These are phyloP conservation scores for Theonella swinhoei DNA, from an alignment of 37 sponge, comb jelly and placozoan species.

Conservation along the genomic window DNA sequence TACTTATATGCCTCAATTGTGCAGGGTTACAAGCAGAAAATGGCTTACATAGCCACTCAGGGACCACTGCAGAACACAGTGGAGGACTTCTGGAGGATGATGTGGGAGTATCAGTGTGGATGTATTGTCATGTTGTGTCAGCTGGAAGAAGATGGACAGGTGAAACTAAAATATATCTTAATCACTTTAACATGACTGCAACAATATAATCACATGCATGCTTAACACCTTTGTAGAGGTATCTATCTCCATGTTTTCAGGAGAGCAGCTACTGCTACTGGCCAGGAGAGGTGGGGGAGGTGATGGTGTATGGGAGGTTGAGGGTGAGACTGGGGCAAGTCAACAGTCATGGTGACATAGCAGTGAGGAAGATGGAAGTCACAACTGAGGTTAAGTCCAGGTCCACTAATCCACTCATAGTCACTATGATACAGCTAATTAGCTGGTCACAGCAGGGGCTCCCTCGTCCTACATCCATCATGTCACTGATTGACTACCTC, in stretches of 20 bases:
- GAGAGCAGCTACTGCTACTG: conserved; percentile 52
- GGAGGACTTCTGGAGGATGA: conserved; percentile 80
- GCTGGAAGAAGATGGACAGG: conserved; percentile 33
- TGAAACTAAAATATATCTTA: too few species aligned
- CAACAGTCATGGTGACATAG: conserved; percentile 7
- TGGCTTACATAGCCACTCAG: too few species aligned
- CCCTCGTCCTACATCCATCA: too few species aligned
- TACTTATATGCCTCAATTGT: background rate
- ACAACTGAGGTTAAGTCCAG: too few species aligned
- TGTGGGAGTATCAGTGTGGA: too few species aligned
- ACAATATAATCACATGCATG: too few species aligned
- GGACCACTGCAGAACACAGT: conserved; percentile 60
- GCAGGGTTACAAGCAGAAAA: conserved; percentile 47
- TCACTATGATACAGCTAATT: too few species aligned
- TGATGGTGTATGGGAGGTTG: conserved; percentile 22
- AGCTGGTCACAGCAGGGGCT: too few species aligned
- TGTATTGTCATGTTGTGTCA: conserved; percentile 45
- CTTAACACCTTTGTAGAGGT: background rate
- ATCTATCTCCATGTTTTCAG: background rate
- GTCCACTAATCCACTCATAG: too few species aligned
- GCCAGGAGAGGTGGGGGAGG: conserved; percentile 36
- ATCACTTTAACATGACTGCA: too few species aligned
- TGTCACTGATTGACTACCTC: too few species aligned
- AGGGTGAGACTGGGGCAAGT: conserved; percentile 26
- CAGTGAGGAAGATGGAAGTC: conserved; percentile 51